These are phyloP conservation scores for Pangasius macronema DNA, from an alignment of 2,797 vertebrate genomes.

Conservation along the genomic window DNA sequence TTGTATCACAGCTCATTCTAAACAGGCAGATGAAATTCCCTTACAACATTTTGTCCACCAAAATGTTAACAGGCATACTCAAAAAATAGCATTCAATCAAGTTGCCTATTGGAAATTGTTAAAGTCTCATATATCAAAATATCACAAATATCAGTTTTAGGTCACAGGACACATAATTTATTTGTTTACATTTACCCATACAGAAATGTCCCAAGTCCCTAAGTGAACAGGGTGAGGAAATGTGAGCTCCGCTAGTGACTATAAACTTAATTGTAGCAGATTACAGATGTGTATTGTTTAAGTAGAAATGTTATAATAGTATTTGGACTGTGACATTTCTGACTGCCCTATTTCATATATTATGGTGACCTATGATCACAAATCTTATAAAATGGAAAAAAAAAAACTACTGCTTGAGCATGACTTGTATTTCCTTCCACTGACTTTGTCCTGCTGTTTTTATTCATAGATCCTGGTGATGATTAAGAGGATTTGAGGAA, in stretches of 20 bases:
- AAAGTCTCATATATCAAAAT: not conserved
- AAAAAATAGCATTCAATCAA: not conserved
- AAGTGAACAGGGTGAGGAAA: not conserved
- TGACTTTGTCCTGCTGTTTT: slow-evolving; percentile 18
- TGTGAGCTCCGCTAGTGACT: not conserved
- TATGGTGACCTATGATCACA: not conserved
- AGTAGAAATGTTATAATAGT: not conserved
- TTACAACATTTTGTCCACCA: not conserved
- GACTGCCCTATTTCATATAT: not conserved
- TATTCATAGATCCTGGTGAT: slow-evolving; percentile 42
- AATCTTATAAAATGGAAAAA: not conserved
- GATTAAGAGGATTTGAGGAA: slow-evolving; percentile 46
- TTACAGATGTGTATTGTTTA: not conserved
- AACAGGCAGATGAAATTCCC: not conserved
- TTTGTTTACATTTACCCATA: not conserved
- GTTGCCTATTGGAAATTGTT: not conserved
- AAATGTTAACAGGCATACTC: not conserved
- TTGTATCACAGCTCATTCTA: not conserved
- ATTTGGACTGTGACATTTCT: not conserved
- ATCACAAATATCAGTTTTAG: not conserved
- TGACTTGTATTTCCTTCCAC: not conserved
- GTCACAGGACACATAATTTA: too few relatives aligned
- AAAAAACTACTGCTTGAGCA: not conserved
- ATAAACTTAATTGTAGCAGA: not conserved
- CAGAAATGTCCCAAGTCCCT: not conserved